Evolutionary conservation across 2,888 invertebrate genomes (phyloP), one percentile per base, ranked within the genome.

Genomic region (Eurois occulta): DNA sequence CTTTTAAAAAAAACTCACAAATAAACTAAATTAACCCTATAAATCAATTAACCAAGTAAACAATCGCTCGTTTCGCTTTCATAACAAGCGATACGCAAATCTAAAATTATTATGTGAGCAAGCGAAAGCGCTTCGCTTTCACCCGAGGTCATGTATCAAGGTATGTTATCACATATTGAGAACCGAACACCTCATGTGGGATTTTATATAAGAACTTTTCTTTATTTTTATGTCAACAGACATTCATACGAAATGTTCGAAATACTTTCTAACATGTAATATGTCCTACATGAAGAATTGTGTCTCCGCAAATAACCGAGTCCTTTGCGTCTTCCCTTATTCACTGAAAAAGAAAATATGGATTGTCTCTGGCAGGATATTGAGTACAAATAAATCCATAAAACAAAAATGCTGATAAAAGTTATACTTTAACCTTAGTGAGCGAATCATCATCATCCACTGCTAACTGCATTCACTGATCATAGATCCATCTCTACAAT

Each of bases 111-210:
- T 80, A 85, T 85, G 85, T 82, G 84, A 83, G 71, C 74, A 43
- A 76, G 86, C 85, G 91, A 91, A 91, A 91, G 90, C 79, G 77
- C 73, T 87, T 90, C 85, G 69, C 91, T 91, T 89, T 91, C 90
- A 75, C 87, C 43, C n/a, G 78, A 72, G 88, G 87, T 85, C 88
- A 87, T 74, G 72, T 21, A 55, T 75, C 72, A 65, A 73, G 41
- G 75, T 73, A 48, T 38, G 38, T 78, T 78, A 86, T 75, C 75
- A 83, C 75, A 83, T 77, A 68, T 69, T 67, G 48, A 71, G 65
- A 52, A 64, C 32, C 60, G 6, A 68, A 46, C n/a, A 46, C 64
- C 24, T 21, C 52, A 24, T 16, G 60, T 65, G 55, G 38, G 16
- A 35, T 43, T 75, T 85, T 69, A 48, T 70, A 32, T 48, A 28